Conservation (phyloP, 2,888 invertebrate species). For the Quadriops clusia region DNA sequence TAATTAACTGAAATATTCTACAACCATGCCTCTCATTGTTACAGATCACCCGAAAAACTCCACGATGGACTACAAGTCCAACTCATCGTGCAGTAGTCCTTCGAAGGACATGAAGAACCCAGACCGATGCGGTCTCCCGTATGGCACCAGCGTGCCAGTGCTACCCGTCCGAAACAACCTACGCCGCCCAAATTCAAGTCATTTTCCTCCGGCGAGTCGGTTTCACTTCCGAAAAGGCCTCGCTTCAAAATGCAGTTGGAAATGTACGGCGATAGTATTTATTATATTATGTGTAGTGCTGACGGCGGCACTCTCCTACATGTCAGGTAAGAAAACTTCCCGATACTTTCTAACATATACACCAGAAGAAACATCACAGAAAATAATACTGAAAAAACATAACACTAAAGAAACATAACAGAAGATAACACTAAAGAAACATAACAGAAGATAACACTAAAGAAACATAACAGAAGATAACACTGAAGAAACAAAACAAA, state of each 20-base stretch:
- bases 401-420: too few relatives aligned
- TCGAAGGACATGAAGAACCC: slow-evolving; percentile 56
- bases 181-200: slow-evolving; percentile 53
- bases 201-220: slow-evolving; percentile 58
- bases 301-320: slow-evolving; percentile 72
- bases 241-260: slow-evolving; percentile 81
- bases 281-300: slow-evolving; percentile 74
- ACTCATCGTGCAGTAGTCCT: slow-evolving; percentile 80
- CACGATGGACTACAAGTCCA: slow-evolving; percentile 79
- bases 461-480: too few relatives aligned
- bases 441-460: too few relatives aligned
- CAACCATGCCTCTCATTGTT: slow-evolving; percentile 30
- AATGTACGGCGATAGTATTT: slow-evolving; percentile 80
- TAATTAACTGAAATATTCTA: too few relatives aligned
- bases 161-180: slow-evolving; percentile 64
- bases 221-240: slow-evolving; percentile 82
- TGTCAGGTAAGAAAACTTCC: slow-evolving; percentile 58
- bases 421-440: too few relatives aligned
- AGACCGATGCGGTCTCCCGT: slow-evolving; percentile 43
- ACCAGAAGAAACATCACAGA: too few relatives aligned
- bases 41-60: slow-evolving; percentile 83
- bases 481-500: too few relatives aligned
- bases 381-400: too few relatives aligned
- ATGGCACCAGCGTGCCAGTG: slow-evolving; percentile 47
- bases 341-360: too few relatives aligned